Base-by-base conservation (phyloP, 2,888 invertebrate species). In the Cotesia congregata region DNA sequence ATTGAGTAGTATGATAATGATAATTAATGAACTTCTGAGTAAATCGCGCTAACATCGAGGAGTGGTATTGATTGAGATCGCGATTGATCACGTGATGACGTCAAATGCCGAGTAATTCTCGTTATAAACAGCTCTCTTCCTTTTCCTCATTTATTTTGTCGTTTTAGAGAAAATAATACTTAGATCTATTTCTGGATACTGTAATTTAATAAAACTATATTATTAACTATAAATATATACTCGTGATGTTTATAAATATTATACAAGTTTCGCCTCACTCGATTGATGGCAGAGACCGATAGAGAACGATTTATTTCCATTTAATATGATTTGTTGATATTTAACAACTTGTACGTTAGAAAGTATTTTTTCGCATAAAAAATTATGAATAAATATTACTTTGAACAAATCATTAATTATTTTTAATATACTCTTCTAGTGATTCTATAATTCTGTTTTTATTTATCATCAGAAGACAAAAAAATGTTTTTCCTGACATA, bases 61-160 rank as follows among this genome's bases (percentile, higher is more conserved):
- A 17, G 62, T 62, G 62, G 62, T 62, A 62, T 62, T 62, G 62
- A 62, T 62, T 62, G 62, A 62, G 20, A 62, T 62, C 62, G 62
- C 62, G 7, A 62, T 62, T 15, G 62, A 62, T 62, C 62, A 5
- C 3, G n/a, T 20, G 20, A 6, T 50, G 50, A 50, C 50, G 50
- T 50, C 62, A 62, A 62, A 62, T 20, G 5, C 6, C 20, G 15
- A 7, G 20, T n/a, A 62, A 62, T 7, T 15, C 9, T 17, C 6
- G n/a, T 62, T 62, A 62, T n/a, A 62, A 62, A 62, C 62, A 17
- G 20, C 62, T 62, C 62, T 62, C 15, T 62, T 62, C 62, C 62
- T 62, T 62, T 62, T 62, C 62, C 62, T 62, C 17, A 62, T 62
- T 20, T 17, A 15, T 62, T 20, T 62, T 15, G n/a, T 62, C 62